Conservation (phyloP, 2,797 vertebrate genomes). For the Triplophysa yarkandensis region DNA sequence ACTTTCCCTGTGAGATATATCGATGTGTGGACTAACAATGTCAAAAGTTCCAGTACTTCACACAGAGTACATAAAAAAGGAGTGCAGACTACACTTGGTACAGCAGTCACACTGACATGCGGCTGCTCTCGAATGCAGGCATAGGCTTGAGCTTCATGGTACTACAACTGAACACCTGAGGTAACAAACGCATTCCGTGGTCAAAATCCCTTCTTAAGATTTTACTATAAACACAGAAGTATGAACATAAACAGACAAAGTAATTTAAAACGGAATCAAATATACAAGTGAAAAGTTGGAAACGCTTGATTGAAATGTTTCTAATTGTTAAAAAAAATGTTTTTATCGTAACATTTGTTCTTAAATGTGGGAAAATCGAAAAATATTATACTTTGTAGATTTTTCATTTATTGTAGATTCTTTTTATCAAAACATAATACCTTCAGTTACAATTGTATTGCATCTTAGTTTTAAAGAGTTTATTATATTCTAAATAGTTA, state of each 20-base stretch:
- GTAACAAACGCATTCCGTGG: not conserved
- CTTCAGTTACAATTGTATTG: no score
- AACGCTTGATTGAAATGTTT: no score
- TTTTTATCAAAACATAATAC: no score
- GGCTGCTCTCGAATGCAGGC: not conserved
- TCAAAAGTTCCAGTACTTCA: not conserved
- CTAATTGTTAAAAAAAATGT: no score
- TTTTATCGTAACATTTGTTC: no score
- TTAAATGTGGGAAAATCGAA: no score
- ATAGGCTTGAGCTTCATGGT: not conserved
- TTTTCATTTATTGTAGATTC: no score
- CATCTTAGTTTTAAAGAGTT: no score
- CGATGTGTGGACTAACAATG: constrained; percentile 4
- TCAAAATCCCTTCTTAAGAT: not conserved
- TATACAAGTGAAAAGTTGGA: no score
- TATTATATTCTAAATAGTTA: no score
- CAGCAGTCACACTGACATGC: not conserved
- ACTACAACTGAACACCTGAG: not conserved
- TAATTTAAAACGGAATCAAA: no score
- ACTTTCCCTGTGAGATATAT: constrained; percentile 21
- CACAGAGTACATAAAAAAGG: not conserved
- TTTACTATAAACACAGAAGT: not conserved
- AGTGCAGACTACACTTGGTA: not conserved
- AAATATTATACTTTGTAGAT: no score
- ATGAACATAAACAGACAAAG: not conserved